Base-by-base conservation (phyloP, 37 sponge, comb jelly and placozoan species). In the Eunapius fragilis region DNA sequence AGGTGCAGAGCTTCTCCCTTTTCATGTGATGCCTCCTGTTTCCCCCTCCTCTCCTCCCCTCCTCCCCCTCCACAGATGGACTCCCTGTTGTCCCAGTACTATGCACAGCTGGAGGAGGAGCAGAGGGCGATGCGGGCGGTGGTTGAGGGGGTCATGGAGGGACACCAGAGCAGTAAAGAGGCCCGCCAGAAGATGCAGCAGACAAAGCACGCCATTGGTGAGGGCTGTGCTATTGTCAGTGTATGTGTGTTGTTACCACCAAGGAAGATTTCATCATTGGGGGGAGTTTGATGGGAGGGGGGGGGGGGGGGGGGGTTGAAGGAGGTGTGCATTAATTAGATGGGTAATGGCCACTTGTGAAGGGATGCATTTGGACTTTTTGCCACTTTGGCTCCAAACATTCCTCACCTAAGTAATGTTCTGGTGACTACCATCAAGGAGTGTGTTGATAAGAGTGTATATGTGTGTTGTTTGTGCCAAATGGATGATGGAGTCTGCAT, bases 151-250 rank as follows among this genome's bases (percentile, higher is more conserved):
- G 91, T 93, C 12, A 84, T 86, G 68, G 87, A 78, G 24, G 92
- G 94, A 26, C 91, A 97, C 37, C 85, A 98, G 69, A 91, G 84
- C 58, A 92, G 90, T 22, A 90, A 89, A 30, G 90, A 93, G 34
- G 93, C 99, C 2, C 78, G 87, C 50, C 70, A 71, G 32, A 96
- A 93, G 45, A 85, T 98, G 23, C 91, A 91, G 49, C 73, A 86
- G 71, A 95, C 93, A 86, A 98, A 98, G 75, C 85, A 88, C 69
- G 88, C 86, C n/a, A 92, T 98, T 69, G 97, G 96, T 91, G 28
- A 82, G 83, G 58, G 25, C n/a, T 26, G 28, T 58, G 58, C 58
- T 6, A 41, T 41, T 41, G 41, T n/a, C n/a, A n/a, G 41, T 41
- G 41, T 41, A n/a, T n/a, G n/a, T n/a, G n/a, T n/a, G n/a, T n/a